Percentiles rank a stretch among this genome's conserved stretches.
Evolutionary conservation across 1,140 invertebrate genomes (phyloP).

Genomic region (Chironomus tepperi): DNA sequence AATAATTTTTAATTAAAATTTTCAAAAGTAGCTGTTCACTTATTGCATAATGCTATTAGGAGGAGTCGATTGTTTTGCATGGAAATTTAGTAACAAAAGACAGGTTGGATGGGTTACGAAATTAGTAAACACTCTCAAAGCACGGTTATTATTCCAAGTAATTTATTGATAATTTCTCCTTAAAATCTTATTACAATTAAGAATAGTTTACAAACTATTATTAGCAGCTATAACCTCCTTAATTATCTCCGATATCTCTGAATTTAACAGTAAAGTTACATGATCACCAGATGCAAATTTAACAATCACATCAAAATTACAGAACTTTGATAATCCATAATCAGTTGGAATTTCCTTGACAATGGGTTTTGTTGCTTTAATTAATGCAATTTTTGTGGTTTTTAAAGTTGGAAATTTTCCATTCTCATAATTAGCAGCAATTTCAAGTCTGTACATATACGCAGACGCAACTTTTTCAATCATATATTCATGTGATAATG

Average conservation of each 20-base stretch:
- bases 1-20: no score
- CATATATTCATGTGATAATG: conserved; percentile 45
- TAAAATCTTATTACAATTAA: no score
- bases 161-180: no score
- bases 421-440: conserved; percentile 45
- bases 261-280: conserved; percentile 54
- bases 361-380: conserved; percentile 49
- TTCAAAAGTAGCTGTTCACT: no score
- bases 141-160: no score
- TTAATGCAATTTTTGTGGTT: conserved; percentile 47
- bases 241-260: conserved; percentile 51
- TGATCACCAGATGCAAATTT: conserved; percentile 62
- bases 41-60: no score
- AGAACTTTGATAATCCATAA: conserved; percentile 51
- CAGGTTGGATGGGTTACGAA: no score
- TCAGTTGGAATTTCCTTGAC: conserved; percentile 47
- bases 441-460: conserved; percentile 48
- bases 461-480: conserved; percentile 37
- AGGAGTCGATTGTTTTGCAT: no score
- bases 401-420: conserved; percentile 37
- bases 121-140: no score
- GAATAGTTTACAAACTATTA: no score
- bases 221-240: no score
- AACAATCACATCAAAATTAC: conserved; percentile 42
- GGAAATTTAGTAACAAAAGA: no score